Base-by-base conservation (phyloP, 2,113 vertebrate species). In the Menura novaehollandiae region DNA sequence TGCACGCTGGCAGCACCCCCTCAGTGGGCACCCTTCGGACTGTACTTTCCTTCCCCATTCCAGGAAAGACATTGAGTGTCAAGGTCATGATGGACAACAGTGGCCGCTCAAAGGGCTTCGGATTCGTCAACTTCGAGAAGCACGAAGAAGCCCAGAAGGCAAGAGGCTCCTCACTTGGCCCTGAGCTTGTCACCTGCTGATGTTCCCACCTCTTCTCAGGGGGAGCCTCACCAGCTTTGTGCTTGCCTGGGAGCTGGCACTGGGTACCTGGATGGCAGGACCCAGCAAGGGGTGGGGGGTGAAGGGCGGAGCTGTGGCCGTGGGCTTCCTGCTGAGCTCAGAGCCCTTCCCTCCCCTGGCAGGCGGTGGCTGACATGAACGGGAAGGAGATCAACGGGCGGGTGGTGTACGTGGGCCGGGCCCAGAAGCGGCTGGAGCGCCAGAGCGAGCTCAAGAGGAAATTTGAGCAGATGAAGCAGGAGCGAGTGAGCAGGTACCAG, bases 91-190 rank as follows among this genome's bases (percentile, higher is more conserved):
- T 97, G 81, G 99, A 99, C 62, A 98, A 81, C 58, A 89, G 80
- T 1, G 99, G 99, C 33, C 97, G 92, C 22, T 99, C 99, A 0
- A 98, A 98, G 92, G 99, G 99, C 78, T 99, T 99, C 2, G 99
- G 99, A 11, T 99, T 99, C 86, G 99, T 99, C 75, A 99, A 99
- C 97, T 99, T 98, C 30, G 98, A 98, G 88, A 99, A 98, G 91
- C 99, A 99, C 1, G 98, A 99, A 93, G 99, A 99, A 95, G 99
- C 99, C 63, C 99, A 99, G 95, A 99, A 99, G 98, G 99, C 99
- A 98, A 89, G 97, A 73, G 39, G 35, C 22, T 84, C 59, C 83
- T 91, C 1, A 0, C 35, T n/a, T 35, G 15, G 13, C 22, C 35
- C 63, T 1, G 1, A 37, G 13, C 37, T 10, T 23, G 22, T 66